Conservation (phyloP, 92 coral and sea anemone species). For the Paragorgia papillata region DNA sequence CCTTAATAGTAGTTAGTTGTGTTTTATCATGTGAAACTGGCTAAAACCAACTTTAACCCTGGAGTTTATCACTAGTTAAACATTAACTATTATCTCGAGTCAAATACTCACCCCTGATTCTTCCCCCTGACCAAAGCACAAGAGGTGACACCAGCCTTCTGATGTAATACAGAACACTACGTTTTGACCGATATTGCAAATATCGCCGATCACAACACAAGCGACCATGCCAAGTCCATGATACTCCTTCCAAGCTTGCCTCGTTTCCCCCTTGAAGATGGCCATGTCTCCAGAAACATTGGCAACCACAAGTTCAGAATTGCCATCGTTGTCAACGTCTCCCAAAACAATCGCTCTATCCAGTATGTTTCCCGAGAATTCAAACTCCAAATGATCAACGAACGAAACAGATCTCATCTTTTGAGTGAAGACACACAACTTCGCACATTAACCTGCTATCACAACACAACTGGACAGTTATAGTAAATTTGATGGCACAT, state of each 20-base stretch:
- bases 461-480: too few species aligned
- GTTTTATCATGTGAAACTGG: too few species aligned
- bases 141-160: conserved; percentile 89
- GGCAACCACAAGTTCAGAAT: conserved; percentile 73
- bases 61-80: too few species aligned
- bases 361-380: conserved; percentile 76
- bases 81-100: too few species aligned
- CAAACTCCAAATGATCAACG: conserved; percentile 85
- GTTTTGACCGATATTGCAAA: conserved; percentile 72
- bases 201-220: conserved; percentile 87
- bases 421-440: background rate
- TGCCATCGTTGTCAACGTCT: conserved; percentile 88
- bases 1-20: too few species aligned
- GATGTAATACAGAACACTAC: conserved; percentile 77
- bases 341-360: conserved; percentile 75
- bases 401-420: conserved; percentile 84
- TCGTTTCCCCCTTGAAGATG: conserved; percentile 73
- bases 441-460: too few species aligned
- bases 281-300: conserved; percentile 82
- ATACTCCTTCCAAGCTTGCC: conserved; percentile 72
- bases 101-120: background rate
- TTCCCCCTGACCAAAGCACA: conserved; percentile 32
- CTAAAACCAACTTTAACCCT: too few species aligned
- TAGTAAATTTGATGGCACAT: too few species aligned
- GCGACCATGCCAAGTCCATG: conserved; percentile 81